These are phyloP conservation scores for Subacronicta megacephala DNA, from an alignment of 2,888 invertebrate species.

Conservation along the genomic window DNA sequence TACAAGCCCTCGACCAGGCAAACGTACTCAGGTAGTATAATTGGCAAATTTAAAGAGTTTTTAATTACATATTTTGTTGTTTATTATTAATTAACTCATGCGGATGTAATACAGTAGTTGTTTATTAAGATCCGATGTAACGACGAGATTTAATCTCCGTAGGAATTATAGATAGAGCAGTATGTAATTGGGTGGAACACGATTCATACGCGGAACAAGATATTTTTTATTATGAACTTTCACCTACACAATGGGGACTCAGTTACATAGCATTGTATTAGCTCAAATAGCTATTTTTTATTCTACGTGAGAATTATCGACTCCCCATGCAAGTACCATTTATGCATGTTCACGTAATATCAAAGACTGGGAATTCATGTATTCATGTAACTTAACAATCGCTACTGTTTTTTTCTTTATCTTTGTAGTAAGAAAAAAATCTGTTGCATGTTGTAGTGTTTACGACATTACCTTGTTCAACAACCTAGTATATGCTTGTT, in stretches of 20 bases:
- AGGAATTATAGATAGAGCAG: slow-evolving; percentile 41
- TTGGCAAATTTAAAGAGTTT: slow-evolving; percentile 16
- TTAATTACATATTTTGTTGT: slow-evolving; percentile 13
- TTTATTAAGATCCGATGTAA: slow-evolving; percentile 35
- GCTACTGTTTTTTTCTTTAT: slow-evolving; percentile 38
- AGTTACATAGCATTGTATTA: slow-evolving; percentile 65
- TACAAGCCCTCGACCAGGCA: slow-evolving; percentile 4
- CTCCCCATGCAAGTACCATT: slow-evolving; percentile 62
- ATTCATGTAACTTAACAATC: slow-evolving; percentile 40
- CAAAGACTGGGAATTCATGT: slow-evolving; percentile 56
- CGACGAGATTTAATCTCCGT: slow-evolving; percentile 40
- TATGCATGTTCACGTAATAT: slow-evolving; percentile 62
- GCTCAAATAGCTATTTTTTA: slow-evolving; percentile 63
- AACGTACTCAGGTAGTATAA: slow-evolving; percentile 3
- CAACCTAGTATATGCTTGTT: slow-evolving; percentile 35
- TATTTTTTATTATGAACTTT: slow-evolving; percentile 77
- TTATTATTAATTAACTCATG: slow-evolving; percentile 18
- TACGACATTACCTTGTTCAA: slow-evolving; percentile 52
- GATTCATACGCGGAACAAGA: slow-evolving; percentile 55
- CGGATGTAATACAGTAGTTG: slow-evolving; percentile 24
- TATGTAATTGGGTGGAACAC: slow-evolving; percentile 45
- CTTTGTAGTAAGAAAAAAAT: slow-evolving; percentile 30
- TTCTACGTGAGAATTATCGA: slow-evolving; percentile 71
- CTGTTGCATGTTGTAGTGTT: slow-evolving; percentile 56
- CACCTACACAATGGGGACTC: slow-evolving; percentile 76